phyloP scores from a whole-genome alignment of 1,140 invertebrate genomes.

The Mylabris phalerata region DNA sequence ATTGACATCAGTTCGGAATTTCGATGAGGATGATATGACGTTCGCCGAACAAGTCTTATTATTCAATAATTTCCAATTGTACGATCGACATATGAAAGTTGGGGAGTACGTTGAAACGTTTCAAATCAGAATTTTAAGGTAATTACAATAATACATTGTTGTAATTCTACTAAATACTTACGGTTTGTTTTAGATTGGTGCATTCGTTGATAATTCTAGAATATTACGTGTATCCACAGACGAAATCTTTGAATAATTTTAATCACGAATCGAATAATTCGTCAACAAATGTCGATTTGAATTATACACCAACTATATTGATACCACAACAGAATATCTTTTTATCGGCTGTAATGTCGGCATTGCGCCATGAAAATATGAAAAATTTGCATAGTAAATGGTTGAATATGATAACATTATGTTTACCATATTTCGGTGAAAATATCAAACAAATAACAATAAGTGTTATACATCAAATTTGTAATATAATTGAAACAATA shows the following conservation, averaged over 20 bases:
- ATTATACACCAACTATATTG: constrained; percentile 57
- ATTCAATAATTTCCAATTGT: constrained; percentile 67
- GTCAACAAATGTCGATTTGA: constrained; percentile 46
- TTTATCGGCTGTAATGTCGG: constrained; percentile 70
- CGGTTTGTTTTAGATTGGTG: constrained; percentile 48
- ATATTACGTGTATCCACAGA: constrained; percentile 51
- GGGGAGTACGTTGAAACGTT: constrained; percentile 68
- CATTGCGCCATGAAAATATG: constrained; percentile 58
- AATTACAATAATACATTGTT: background rate
- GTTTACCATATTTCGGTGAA: constrained; percentile 65
- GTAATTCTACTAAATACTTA: background rate
- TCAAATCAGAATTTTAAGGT: constrained; percentile 66
- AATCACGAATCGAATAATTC: constrained; percentile 35
- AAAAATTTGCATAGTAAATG: constrained; percentile 72
- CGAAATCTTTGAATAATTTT: constrained; percentile 6
- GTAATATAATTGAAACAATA: constrained; percentile 69
- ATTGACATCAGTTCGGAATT: constrained; percentile 63
- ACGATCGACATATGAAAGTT: constrained; percentile 52
- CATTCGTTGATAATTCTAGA: constrained; percentile 73
- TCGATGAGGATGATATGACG: constrained; percentile 47
- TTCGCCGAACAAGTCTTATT: constrained; percentile 78
- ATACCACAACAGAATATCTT: constrained; percentile 84
- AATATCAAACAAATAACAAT: constrained; percentile 71
- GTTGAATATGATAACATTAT: constrained; percentile 71
- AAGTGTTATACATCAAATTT: constrained; percentile 74